Percentiles rank a stretch among this genome's conserved stretches.
Conservation (phyloP, 2,797 vertebrate species). For the Sebastes elongatus region DNA sequence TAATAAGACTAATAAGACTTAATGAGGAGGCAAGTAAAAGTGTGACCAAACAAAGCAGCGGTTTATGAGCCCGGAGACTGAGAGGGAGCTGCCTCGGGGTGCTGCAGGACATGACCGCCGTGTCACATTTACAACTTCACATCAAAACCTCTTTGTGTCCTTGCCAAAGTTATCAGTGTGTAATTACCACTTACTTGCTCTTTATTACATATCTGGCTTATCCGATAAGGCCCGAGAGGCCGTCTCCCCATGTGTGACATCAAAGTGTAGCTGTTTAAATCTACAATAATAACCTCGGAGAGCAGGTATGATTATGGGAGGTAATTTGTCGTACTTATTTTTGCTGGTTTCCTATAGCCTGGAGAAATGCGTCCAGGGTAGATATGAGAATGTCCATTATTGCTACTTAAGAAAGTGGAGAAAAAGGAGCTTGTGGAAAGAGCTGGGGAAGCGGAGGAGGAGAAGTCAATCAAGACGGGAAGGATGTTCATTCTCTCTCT, state of each 20-base stretch:
- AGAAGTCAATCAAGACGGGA: constrained; percentile 72
- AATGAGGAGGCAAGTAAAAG: constrained; percentile 63
- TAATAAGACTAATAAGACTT: constrained; percentile 48
- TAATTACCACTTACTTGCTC: constrained; percentile 67
- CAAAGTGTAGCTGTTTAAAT: constrained; percentile 59
- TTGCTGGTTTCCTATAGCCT: constrained; percentile 51
- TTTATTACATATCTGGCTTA: constrained; percentile 71
- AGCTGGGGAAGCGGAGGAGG: constrained; percentile 46
- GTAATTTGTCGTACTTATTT: constrained; percentile 67
- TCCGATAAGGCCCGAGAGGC: constrained; percentile 59
- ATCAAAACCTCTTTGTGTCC: constrained; percentile 65
- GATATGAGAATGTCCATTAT: constrained; percentile 64
- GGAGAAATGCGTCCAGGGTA: constrained; percentile 55
- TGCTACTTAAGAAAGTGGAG: constrained; percentile 61
- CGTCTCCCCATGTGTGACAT: constrained; percentile 42
- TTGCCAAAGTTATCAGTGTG: constrained; percentile 68
- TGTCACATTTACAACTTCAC: constrained; percentile 72
- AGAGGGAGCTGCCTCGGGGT: neutral
- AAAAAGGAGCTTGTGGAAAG: constrained; percentile 54
- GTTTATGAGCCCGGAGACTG: constrained; percentile 48
- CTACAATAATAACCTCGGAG: constrained; percentile 60
- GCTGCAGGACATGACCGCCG: constrained; percentile 47
- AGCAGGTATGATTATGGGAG: constrained; percentile 58
- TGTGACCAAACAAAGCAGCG: constrained; percentile 51
- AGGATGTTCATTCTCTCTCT: constrained; percentile 75